phyloP scores from a whole-genome alignment of 2,113 vertebrate genomes.

The Saimiri boliviensis region DNA sequence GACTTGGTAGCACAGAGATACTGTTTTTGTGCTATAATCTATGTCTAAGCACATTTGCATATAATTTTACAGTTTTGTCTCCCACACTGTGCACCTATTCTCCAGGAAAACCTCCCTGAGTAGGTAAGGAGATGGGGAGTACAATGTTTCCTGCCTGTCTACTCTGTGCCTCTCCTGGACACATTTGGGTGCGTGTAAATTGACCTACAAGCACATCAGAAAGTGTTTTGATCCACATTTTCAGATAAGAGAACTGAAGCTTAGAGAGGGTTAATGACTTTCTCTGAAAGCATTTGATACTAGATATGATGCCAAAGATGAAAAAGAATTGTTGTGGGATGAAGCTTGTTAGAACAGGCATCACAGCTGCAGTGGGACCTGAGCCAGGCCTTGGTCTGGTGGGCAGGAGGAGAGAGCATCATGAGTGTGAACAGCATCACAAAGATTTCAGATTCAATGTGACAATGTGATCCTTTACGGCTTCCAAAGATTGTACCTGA shows the following conservation, averaged over 20 bases:
- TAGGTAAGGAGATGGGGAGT: background rate
- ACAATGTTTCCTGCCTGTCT: background rate
- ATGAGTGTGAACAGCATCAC: background rate
- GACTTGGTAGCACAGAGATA: background rate
- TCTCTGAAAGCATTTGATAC: background rate
- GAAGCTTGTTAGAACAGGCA: background rate
- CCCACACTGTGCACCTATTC: background rate
- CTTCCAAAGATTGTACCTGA: background rate
- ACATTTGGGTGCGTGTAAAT: background rate
- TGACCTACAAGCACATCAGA: background rate
- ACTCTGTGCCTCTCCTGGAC: background rate
- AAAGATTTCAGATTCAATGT: background rate
- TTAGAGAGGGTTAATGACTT: slow-evolving; percentile 9
- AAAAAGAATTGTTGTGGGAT: background rate
- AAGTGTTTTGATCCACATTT: background rate
- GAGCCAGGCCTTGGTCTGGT: background rate
- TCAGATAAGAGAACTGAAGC: background rate
- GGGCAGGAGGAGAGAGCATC: background rate
- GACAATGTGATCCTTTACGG: slow-evolving; percentile 1
- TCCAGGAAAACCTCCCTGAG: background rate
- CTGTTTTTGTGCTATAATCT: background rate
- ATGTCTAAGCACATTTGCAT: background rate
- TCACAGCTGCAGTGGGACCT: background rate
- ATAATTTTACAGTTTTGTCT: background rate
- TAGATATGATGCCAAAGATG: background rate